These are phyloP conservation scores for Sebastes itinus DNA, from an alignment of 2,797 vertebrate genomes.

Conservation along the genomic window DNA sequence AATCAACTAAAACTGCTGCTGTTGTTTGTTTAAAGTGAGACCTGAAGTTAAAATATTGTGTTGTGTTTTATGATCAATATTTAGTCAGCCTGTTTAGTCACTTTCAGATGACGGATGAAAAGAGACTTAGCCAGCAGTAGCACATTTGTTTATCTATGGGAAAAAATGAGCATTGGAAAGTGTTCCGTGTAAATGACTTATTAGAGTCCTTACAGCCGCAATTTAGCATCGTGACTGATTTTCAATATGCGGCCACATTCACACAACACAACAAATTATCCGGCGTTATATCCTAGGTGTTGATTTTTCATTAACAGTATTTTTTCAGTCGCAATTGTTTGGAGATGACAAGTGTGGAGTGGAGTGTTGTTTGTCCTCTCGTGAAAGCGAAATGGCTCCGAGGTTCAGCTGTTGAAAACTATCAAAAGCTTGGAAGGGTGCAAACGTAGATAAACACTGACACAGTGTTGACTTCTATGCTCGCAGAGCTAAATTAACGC, in stretches of 20 bases:
- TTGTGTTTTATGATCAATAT: neutral
- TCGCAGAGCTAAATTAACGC: conserved; percentile 16
- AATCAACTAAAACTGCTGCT: neutral
- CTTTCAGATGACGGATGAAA: neutral
- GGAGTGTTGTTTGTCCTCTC: conserved; percentile 45
- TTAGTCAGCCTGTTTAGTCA: neutral
- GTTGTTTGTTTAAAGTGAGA: neutral
- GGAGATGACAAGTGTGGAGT: conserved; percentile 48
- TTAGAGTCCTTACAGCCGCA: neutral
- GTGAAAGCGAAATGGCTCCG: conserved; percentile 8
- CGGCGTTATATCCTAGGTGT: conserved; percentile 19
- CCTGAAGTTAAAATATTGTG: neutral
- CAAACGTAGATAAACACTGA: conserved; percentile 35
- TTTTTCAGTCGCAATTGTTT: conserved; percentile 33
- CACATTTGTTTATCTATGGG: neutral
- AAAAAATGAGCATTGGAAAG: neutral
- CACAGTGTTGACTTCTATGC: conserved; percentile 31
- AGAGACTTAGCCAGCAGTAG: neutral
- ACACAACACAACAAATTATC: conserved; percentile 18
- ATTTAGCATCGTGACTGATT: conserved; percentile 10
- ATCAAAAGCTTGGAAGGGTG: conserved; percentile 36
- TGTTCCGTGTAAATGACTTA: neutral
- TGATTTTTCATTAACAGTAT: conserved; percentile 35
- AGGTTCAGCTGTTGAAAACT: conserved; percentile 32
- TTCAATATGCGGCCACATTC: conserved; percentile 21